Base-by-base conservation (phyloP, 2,113 vertebrate genomes). In the Mormyrus iriodes region DNA sequence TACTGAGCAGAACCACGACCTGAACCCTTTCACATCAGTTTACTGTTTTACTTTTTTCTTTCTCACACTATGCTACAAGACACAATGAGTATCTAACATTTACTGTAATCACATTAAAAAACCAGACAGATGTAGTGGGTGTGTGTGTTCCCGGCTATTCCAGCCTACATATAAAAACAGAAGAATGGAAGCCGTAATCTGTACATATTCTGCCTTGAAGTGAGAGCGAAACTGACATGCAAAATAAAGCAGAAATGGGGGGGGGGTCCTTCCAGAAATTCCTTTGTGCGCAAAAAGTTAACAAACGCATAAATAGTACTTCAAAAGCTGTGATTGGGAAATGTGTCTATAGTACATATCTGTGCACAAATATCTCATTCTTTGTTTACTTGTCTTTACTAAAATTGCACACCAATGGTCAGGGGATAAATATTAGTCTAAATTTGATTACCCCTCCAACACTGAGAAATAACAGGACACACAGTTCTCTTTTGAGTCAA, bases 171-270 rank as follows among this genome's bases (percentile, higher is more conserved):
- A 31, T 69, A 55, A 15, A 13, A 4, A 31, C 44, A 19, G 65
- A 24, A 58, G 73, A 39, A 24, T 27, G 61, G 79, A 88, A 89
- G 88, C 92, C 91, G 88, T 49, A 90, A 93, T 91, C 93, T 91
- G 92, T 93, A 95, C 94, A 94, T 91, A 86, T 92, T 53, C 90
- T 91, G 91, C 91, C 94, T 92, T 91, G 90, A 92, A 93, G 93
- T 93, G 93, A 94, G 94, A 94, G 90, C 91, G 90, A 91, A 94
- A 91, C 92, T 92, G 91, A 93, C 93, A 52, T 89, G 89, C 88
- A 89, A 85, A 91, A 89, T 53, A 48, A 90, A 85, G 91, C n/a
- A n/a, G 87, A 88, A 86, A 17, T 58, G 89, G 90, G 89, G 90
- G 39, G 51, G 90, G 90, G 46, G 51, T 24, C 79, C 8, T n/a